Evolutionary conservation across 2,113 vertebrate species (phyloP), one percentile per base, ranked within the genome.

Genomic region (Triplophysa siluroides): DNA sequence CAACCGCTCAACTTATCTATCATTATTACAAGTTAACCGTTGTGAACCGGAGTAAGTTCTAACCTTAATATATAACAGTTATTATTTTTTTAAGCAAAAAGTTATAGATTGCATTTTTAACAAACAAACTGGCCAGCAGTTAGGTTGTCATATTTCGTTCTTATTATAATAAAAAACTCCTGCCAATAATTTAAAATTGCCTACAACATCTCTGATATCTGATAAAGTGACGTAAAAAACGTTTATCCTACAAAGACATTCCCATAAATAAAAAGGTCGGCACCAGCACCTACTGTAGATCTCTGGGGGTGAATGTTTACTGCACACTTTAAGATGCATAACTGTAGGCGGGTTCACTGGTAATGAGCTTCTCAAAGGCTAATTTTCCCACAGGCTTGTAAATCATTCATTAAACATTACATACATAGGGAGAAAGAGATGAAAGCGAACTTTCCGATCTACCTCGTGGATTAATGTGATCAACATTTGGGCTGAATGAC

Each of bases 371-470:
- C 75, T 75, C 69, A 69, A 50, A 64, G 38, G 75, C 38, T 45
- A 66, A 60, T 21, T 58, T 69, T 84, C 74, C 67, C 62, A 19
- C 68, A 84, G 79, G 62, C 79, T 67, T 50, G 29, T 60, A 73
- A 81, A 74, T 84, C 79, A 74, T 74, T 81, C 64, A 78, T 81
- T 81, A 47, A 71, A 60, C 45, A 26, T 38, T 78, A 81, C 62
- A 21, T 68, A 81, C 61, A 81, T 74, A 52, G 62, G 45, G 23
- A 63, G 43, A 64, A 52, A 63, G 41, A 63, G 78, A 78, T 81
- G 79, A 83, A 78, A 78, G 78, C 41, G 19, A 50, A 12, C 11
- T 21, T 23, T 14, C 43, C 64, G 33, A 73, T 54, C 21, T 33
- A 29, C 61, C 29, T n/a, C 29, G 45, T 11, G 68, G 18, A 75